phyloP scores from a whole-genome alignment of 1,140 invertebrate species.

The Steinernema khuongi region DNA sequence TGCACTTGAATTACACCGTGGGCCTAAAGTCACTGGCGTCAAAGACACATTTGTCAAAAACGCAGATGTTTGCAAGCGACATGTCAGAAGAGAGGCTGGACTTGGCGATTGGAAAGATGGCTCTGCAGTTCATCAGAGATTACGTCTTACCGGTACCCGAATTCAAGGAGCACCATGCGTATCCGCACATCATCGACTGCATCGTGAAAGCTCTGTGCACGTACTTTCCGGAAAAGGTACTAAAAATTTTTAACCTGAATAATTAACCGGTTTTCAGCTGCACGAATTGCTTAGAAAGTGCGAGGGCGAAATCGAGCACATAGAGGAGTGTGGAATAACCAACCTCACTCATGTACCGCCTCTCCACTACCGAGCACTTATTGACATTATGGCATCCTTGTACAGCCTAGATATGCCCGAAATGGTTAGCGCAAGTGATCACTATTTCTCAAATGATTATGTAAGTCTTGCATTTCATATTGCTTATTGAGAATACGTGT shows the following conservation, averaged over 20 bases:
- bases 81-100: background rate
- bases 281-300: background rate
- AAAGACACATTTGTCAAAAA: background rate
- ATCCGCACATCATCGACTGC: background rate
- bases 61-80: background rate
- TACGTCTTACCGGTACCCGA: background rate
- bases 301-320: background rate
- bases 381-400: conserved; percentile 1
- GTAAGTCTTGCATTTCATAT: background rate
- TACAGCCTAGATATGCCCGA: background rate
- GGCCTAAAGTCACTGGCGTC: background rate
- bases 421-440: background rate
- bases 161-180: background rate
- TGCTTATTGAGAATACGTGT: background rate
- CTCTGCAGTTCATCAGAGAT: background rate
- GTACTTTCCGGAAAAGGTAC: background rate
- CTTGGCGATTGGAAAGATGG: background rate
- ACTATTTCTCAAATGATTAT: background rate
- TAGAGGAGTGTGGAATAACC: background rate
- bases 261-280: background rate
- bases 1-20: background rate
- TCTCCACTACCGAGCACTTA: background rate
- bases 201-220: background rate
- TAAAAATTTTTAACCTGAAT: background rate
- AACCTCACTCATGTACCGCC: background rate